A percentile compares a stretch with the other conserved stretches of the same genome.
phyloP scores from a whole-genome alignment of 2,888 invertebrate genomes.

The Didymodactylos carnosus region DNA sequence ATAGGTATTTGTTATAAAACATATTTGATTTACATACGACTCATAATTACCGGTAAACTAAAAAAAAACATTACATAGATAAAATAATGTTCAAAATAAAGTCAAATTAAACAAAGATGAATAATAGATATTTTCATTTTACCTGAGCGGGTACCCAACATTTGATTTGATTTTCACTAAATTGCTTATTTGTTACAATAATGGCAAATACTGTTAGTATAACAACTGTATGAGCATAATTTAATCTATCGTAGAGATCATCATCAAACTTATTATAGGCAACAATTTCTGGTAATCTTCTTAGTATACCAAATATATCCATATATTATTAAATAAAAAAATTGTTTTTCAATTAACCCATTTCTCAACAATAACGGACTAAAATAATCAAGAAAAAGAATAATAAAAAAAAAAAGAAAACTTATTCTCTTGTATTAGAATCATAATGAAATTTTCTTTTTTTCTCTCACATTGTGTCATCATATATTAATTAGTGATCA shows the following conservation, averaged over 20 bases:
- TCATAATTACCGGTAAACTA: neutral
- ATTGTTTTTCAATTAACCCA: no score
- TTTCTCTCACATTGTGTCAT: no score
- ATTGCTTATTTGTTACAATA: slow-evolving; percentile 15
- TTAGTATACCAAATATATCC: slow-evolving; percentile 9
- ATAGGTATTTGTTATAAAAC: neutral
- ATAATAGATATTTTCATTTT: neutral
- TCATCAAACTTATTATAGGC: slow-evolving; percentile 11
- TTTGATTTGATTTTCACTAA: slow-evolving; percentile 14
- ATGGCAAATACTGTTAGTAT: slow-evolving; percentile 14
- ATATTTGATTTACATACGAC: neutral
- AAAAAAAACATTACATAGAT: no score
- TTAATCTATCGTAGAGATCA: slow-evolving; percentile 12
- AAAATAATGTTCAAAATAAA: no score
- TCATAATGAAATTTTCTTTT: no score
- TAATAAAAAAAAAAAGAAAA: no score
- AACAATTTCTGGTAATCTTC: slow-evolving; percentile 11
- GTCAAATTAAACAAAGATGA: no score
- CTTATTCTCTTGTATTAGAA: no score
- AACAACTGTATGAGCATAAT: slow-evolving; percentile 13
- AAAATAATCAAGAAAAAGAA: no score
- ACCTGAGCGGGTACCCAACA: neutral
- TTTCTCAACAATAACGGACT: no score
- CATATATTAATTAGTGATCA: no score
- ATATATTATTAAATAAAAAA: neutral